Base-by-base conservation (phyloP, 1,140 invertebrate genomes). In the Charaxes varanes region DNA sequence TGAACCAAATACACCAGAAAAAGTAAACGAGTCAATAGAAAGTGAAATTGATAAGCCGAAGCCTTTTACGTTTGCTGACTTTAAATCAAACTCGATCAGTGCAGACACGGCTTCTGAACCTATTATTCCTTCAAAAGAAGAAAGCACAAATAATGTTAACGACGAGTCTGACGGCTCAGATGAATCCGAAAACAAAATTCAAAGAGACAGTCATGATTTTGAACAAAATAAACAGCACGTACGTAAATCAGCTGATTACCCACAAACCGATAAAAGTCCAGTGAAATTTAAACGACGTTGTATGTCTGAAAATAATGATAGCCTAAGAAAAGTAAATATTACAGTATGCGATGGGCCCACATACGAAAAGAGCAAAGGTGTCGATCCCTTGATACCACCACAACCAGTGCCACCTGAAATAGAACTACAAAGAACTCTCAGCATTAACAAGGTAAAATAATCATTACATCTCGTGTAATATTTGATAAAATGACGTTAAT, bases 341-440 rank as follows among this genome's bases (percentile, higher is more conserved):
- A 84, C 81, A 30, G 82, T 86, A 33, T 81, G 84, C 2, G 86
- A 81, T 43, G 87, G 86, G 53, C 86, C 86, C 8, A 85, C 85
- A 21, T 85, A 86, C 33, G 81, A 84, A 5, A 85, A 84, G 42
- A 76, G 64, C 10, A 85, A 86, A 58, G 62, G 70, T 41, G 62
- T 81, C 35, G 83, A 85, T 48, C 67, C 72, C 10, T 43, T 87
- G 22, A 80, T 87, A 23, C 86, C 88, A 45, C 76, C 87, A 14
- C 86, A 88, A 56, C 84, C 87, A 1, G 86, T 90, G 6, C 90
- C 88, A 12, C 89, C 90, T 3, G 92, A 94, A 62, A 90, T 92
- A 13, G 91, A 93, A 56, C 88, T 90, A 45, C 92, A 94, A 70
- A 88, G 90, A 45, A 88, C 88, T 35, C 86, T 87, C 10, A 94